Evolutionary conservation across 2,797 vertebrate genomes (phyloP), one percentile per base, ranked within the genome.

Genomic region (Xyrichtys novacula): DNA sequence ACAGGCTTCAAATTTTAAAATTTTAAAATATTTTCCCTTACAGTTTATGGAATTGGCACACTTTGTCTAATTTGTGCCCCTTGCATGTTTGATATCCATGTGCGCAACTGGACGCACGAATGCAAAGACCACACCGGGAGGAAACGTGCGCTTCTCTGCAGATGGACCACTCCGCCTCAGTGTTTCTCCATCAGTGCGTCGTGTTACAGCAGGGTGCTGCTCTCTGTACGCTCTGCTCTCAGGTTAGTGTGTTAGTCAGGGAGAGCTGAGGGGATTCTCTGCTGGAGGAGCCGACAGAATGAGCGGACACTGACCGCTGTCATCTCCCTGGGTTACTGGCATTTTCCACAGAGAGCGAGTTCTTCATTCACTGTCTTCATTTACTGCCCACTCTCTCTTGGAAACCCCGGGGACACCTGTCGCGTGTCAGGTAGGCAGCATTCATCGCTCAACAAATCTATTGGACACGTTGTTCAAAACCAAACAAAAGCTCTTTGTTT

Each of bases 381-480:
- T 6, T 28, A 22, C 23, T 5, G n/a, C 25, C 11, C 42, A 16
- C 4, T 31, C 15, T 49, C 47, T 65, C n/a, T 40, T 31, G 26
- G 48, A 48, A 26, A 43, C 55, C 65, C 31, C n/a, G 23, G 34
- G 26, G 56, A 66, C 69, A 81, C 73, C 65, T 81, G 78, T 76
- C 64, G 78, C 67, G 32, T 44, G 36, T 40, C 48, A 64, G 73
- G 68, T 68, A 65, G 56, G 62, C 53, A 31, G 12, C 48, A 6
- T 46, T 4, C 8, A 32, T 29, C 23, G 6, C 17, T 43, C 29
- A 15, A 22, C 7, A 10, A 28, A 50, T 40, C 4, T 10, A 38
- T 50, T 31, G 42, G 56, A 28, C 16, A 16, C 34, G 10, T 26
- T 44, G 9, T n/a, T 7, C 17, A 8, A 12, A n/a, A 47, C 14